Evolutionary conservation across 2,797 vertebrate genomes (phyloP).

Genomic region (Sciurus carolinensis): DNA sequence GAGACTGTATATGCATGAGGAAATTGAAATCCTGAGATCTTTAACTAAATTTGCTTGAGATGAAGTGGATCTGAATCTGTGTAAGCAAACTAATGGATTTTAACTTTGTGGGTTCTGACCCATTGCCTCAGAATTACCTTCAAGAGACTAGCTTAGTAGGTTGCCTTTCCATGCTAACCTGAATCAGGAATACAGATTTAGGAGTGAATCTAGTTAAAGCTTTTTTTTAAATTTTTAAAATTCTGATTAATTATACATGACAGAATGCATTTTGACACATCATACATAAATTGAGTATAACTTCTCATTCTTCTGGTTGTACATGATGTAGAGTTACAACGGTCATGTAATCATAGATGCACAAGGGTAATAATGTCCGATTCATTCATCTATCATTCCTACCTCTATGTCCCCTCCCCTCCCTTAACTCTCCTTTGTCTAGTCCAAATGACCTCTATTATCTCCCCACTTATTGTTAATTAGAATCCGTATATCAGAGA

Average conservation of each 20-base stretch:
- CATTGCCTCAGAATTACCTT: neutral
- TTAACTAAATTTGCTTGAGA: constrained; percentile 17
- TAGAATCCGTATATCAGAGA: too few species aligned
- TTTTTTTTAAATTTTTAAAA: neutral
- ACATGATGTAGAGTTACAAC: too few species aligned
- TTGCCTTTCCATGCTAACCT: neutral
- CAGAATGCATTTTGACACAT: too few species aligned
- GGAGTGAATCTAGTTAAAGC: neutral
- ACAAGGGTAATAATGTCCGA: too few species aligned
- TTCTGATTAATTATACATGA: too few species aligned
- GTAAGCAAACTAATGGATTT: neutral
- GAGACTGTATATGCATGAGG: neutral
- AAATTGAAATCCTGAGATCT: neutral
- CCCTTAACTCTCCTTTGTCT: neutral
- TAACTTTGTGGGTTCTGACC: neutral
- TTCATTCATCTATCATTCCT: too few species aligned
- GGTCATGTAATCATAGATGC: too few species aligned
- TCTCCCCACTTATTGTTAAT: too few species aligned
- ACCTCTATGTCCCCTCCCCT: too few species aligned
- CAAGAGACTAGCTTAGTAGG: neutral
- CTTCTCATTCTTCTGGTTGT: too few species aligned
- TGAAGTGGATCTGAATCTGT: neutral
- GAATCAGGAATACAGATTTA: neutral
- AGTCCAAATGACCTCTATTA: too few species aligned
- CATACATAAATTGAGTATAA: too few species aligned